Conservation (phyloP, 1,140 invertebrate species). For the Zaprionus inermis region DNA sequence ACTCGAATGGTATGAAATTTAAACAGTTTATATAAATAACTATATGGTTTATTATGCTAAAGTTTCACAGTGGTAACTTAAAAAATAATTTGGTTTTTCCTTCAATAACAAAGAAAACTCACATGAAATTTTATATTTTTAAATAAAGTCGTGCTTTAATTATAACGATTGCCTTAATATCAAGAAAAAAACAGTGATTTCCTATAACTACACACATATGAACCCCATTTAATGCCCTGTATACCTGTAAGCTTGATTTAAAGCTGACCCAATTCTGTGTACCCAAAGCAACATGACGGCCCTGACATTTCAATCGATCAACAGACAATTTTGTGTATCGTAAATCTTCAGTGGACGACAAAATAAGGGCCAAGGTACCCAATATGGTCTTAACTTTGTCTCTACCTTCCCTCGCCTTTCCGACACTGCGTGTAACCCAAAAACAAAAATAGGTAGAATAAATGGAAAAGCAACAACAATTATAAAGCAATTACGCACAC, state of each 20-base stretch:
- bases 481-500: slow-evolving; percentile 69
- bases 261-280: slow-evolving; percentile 55
- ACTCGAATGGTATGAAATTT: background rate
- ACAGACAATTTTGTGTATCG: slow-evolving; percentile 20
- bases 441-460: slow-evolving; percentile 29
- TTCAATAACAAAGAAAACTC: no score
- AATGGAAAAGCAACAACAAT: slow-evolving; percentile 46
- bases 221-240: background rate
- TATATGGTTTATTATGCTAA: background rate
- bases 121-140: no score
- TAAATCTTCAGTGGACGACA: slow-evolving; percentile 6
- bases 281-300: slow-evolving; percentile 39
- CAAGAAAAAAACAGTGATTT: no score
- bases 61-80: background rate
- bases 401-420: background rate
- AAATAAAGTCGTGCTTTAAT: no score
- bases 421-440: slow-evolving; percentile 45
- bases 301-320: slow-evolving; percentile 74
- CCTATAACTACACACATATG: background rate
- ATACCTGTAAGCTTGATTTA: background rate
- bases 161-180: no score
- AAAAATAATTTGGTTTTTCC: background rate
- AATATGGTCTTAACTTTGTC: slow-evolving; percentile 26
- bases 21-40: background rate
- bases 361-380: slow-evolving; percentile 34